Evolutionary conservation across 2,797 vertebrate species (phyloP).

Genomic region (Galagoides demidoff): DNA sequence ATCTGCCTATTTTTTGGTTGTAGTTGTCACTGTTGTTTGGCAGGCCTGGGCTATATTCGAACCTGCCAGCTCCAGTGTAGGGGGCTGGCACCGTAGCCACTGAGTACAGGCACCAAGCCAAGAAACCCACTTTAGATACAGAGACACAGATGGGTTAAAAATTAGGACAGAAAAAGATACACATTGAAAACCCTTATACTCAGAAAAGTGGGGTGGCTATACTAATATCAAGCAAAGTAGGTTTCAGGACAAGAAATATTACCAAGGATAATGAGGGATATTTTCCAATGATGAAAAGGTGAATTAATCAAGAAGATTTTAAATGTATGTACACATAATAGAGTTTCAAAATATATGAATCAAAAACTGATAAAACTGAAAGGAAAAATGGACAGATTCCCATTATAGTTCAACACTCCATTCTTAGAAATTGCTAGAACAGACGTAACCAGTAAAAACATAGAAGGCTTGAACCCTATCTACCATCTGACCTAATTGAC

Average conservation of each 20-base stretch:
- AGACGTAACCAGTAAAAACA: background rate
- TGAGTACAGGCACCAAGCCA: background rate
- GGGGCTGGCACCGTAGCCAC: too few species aligned
- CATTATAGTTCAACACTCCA: background rate
- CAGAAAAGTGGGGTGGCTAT: background rate
- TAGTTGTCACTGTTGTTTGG: too few species aligned
- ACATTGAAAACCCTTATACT: background rate
- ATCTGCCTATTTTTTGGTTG: too few species aligned
- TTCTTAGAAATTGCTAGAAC: background rate
- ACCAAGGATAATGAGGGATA: background rate
- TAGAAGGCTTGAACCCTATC: background rate
- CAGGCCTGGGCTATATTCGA: too few species aligned
- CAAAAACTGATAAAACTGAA: slow-evolving; percentile 1
- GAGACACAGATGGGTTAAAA: background rate
- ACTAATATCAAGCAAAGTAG: slow-evolving; percentile 20
- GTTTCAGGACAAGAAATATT: background rate
- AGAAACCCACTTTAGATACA: background rate
- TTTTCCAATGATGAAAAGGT: slow-evolving; percentile 28
- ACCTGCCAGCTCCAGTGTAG: too few species aligned
- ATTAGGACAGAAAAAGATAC: background rate
- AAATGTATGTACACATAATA: background rate
- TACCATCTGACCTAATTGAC: background rate
- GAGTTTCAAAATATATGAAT: slow-evolving; percentile 27
- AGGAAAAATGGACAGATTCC: background rate
- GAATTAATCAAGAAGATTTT: slow-evolving; percentile 23